These are phyloP conservation scores for Lithophane leautieri DNA, from an alignment of 2,888 invertebrate species.

Conservation along the genomic window DNA sequence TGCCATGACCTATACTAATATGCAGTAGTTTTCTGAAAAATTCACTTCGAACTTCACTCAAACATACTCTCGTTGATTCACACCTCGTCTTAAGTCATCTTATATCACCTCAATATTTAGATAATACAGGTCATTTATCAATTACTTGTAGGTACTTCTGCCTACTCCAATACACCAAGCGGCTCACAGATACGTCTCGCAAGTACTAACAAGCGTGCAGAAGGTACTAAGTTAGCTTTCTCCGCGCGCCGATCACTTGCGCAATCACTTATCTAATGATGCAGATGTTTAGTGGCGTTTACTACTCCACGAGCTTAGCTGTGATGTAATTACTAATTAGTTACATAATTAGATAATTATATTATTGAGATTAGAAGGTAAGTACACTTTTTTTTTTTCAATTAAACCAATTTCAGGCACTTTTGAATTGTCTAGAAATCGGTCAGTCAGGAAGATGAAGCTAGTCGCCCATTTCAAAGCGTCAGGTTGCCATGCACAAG, in stretches of 20 bases:
- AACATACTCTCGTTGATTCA: neutral
- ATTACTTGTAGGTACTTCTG: neutral
- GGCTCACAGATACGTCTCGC: neutral
- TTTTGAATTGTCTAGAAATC: neutral
- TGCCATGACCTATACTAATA: neutral
- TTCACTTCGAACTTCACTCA: neutral
- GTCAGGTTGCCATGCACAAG: neutral
- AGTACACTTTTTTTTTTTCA: neutral
- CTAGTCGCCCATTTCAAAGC: neutral
- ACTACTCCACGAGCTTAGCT: slow-evolving; percentile 14
- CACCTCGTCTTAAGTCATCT: too few relatives aligned
- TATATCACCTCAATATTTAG: neutral
- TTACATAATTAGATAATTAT: neutral
- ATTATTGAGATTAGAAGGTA: neutral
- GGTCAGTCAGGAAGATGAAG: neutral
- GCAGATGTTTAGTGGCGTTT: slow-evolving; percentile 52
- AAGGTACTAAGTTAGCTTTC: slow-evolving; percentile 47
- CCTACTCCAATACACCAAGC: neutral
- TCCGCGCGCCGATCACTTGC: slow-evolving; percentile 56
- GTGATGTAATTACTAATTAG: slow-evolving; percentile 14
- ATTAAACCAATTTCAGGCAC: neutral
- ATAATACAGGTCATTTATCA: neutral
- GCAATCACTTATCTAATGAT: slow-evolving; percentile 64
- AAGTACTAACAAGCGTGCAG: slow-evolving; percentile 27
- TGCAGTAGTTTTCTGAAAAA: neutral